Evolutionary conservation across 2,888 invertebrate species (phyloP).

Genomic region (Trichopoda pennipes): DNA sequence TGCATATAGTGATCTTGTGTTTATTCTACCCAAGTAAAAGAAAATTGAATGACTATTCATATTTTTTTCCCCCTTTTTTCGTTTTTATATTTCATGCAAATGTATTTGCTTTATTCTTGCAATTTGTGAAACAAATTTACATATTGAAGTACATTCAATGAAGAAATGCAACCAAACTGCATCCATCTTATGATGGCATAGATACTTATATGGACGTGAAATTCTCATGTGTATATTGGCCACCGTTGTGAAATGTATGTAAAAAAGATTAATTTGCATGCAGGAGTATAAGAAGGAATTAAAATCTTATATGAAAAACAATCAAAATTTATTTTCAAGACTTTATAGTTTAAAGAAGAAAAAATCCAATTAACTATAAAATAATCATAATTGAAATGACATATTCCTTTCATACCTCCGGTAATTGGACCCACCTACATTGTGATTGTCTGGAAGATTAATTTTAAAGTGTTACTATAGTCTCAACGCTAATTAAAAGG

Average conservation of each 20-base stretch:
- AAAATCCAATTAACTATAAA: no score
- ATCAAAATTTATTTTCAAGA: neutral
- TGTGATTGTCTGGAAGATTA: no score
- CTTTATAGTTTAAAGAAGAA: no score
- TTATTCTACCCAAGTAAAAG: neutral
- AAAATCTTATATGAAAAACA: neutral
- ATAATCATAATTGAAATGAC: no score
- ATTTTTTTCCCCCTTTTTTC: neutral
- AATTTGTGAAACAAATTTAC: neutral
- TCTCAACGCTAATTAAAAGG: no score
- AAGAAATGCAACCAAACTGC: neutral
- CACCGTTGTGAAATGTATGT: conserved; percentile 4
- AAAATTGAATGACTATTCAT: conserved; percentile 12
- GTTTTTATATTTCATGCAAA: conserved; percentile 31
- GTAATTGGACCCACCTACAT: neutral
- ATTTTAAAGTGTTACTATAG: no score
- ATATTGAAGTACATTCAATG: neutral
- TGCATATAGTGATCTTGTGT: neutral
- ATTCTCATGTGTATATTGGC: neutral
- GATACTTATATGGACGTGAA: neutral
- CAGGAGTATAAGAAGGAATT: neutral
- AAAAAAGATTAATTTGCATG: conserved; percentile 9
- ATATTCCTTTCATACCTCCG: no score
- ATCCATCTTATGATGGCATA: conserved; percentile 3
- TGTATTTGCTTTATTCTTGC: neutral